Base-by-base conservation (phyloP, 2,797 vertebrate species). In the Coendou prehensilis region DNA sequence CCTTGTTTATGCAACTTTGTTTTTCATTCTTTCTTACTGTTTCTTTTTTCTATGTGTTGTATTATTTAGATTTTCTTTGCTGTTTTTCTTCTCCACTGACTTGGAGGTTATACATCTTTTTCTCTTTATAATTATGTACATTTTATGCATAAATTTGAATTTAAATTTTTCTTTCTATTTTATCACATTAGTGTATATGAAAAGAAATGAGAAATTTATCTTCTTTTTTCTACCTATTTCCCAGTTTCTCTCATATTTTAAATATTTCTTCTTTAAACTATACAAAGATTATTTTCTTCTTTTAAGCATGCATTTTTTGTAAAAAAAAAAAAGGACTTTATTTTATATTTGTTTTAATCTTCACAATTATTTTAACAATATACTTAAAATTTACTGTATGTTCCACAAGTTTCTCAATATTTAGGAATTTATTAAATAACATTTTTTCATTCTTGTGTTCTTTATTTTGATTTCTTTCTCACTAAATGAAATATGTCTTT, bases 391-490 rank as follows among this genome's bases (percentile, higher is more conserved):
- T 30, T 28, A 54, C 41, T 59, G 1, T 67, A 14, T 78, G 33
- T 86, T 71, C 9, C 9, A 73, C 23, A 54, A 23, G 5, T 91
- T 82, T 79, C 73, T 91, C 79, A 33, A 37, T 56, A 14, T 78
- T 75, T 45, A 64, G 23, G 30, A 37, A 11, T 95, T 96, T 91
- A 71, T 50, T 81, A 15, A 61, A 54, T 71, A 23, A 15, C 30
- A 37, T 56, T 87, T 91, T 86, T n/a, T 33, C 37, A 56, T 45
- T 63, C 20, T 45, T 85, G 2, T 82, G 22, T 61, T 75, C 54
- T 78, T 93, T 76, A 52, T 63, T 89, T 95, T 79, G 7, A 88
- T 84, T 93, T 91, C 47, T 80, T 95, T 93, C 64, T 71, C 64
- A 83, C 4, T 86, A 81, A 41, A 1, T 87, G 37, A 94, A 90